phyloP scores from a whole-genome alignment of 2,888 invertebrate species.

The Amphimallon solstitiale region DNA sequence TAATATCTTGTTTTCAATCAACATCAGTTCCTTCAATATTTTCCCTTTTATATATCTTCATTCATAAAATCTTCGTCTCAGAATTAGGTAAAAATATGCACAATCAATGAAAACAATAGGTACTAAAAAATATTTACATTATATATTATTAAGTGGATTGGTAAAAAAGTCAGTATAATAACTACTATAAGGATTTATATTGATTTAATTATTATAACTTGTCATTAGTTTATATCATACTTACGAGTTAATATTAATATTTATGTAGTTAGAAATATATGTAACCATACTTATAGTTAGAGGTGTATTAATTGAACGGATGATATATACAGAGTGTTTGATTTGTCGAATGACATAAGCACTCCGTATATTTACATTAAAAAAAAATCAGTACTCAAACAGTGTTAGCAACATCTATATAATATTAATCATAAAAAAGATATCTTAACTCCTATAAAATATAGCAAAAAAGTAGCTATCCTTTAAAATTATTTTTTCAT shows the following conservation, averaged over 20 bases:
- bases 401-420: not conserved
- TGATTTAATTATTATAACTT: conserved; percentile 1
- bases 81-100: not conserved
- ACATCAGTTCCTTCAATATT: not conserved
- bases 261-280: conserved; percentile 4
- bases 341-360: not conserved
- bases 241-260: conserved; percentile 20
- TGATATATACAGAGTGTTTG: not conserved
- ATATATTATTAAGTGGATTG: conserved; percentile 4
- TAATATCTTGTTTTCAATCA: no score
- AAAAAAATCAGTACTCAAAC: not conserved
- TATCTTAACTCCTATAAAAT: no score
- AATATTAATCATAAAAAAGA: no score
- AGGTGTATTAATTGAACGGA: conserved; percentile 7
- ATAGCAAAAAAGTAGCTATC: no score
- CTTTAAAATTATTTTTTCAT: no score
- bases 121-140: conserved; percentile 29
- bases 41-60: not conserved
- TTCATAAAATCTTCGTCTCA: not conserved
- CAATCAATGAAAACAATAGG: not conserved
- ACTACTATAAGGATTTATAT: conserved; percentile 14
- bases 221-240: conserved; percentile 9
- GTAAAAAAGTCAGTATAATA: conserved; percentile 23
- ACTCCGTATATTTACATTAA: conserved; percentile 4
- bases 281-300: not conserved